Evolutionary conservation across 2,797 vertebrate genomes (phyloP).

Genomic region (Clarias fuscus): DNA sequence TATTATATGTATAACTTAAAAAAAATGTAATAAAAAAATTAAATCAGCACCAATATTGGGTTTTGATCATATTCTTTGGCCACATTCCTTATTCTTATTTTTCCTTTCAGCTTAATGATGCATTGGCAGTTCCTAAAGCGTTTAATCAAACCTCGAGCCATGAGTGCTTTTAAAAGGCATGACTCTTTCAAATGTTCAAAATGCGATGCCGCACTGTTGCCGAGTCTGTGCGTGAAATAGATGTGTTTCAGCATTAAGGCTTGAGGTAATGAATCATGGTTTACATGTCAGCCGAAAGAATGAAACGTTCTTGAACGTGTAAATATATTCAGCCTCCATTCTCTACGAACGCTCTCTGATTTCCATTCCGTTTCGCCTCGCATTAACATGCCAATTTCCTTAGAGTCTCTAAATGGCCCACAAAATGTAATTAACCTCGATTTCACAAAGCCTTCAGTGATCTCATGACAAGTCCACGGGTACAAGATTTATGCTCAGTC

Average conservation of each 20-base stretch:
- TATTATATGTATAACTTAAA: too few species aligned
- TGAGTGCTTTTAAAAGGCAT: neutral
- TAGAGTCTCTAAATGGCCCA: slow-evolving; percentile 7
- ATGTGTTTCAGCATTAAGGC: slow-evolving; percentile 6
- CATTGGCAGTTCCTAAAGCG: neutral
- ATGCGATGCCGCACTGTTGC: neutral
- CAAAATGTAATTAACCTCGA: slow-evolving; percentile 32
- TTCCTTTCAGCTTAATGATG: neutral
- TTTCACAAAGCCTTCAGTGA: slow-evolving; percentile 7
- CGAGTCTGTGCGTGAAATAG: slow-evolving; percentile 7
- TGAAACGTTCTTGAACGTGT: slow-evolving; percentile 43
- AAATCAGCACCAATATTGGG: too few species aligned
- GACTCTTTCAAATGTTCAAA: slow-evolving; percentile 4
- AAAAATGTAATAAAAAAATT: too few species aligned
- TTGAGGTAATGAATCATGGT: slow-evolving; percentile 49
- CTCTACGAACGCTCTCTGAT: neutral
- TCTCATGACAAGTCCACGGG: slow-evolving; percentile 15
- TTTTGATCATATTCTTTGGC: too few species aligned
- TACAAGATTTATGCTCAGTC: slow-evolving; percentile 13
- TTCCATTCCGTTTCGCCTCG: neutral
- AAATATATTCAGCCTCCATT: slow-evolving; percentile 45
- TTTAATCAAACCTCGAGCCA: neutral
- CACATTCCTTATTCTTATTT: neutral
- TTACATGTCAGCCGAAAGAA: slow-evolving; percentile 35
- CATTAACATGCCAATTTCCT: slow-evolving; percentile 25